A percentile compares a stretch with the other conserved stretches of the same genome.
Evolutionary conservation across 2,113 vertebrate genomes (phyloP).

Genomic region (Asarcornis scutulata): DNA sequence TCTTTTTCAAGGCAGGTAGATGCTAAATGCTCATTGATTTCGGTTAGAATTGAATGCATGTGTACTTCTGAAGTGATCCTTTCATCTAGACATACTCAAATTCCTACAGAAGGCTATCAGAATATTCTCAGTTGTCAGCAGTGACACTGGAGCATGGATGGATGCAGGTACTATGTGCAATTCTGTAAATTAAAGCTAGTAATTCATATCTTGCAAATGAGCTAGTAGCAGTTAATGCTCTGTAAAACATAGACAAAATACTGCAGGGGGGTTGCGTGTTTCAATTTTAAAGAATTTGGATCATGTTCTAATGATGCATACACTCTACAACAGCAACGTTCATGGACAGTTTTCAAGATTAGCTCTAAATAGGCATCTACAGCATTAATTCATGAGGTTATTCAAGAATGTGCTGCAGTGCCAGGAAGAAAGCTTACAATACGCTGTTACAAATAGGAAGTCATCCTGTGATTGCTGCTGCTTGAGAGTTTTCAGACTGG

Average conservation of each 20-base stretch:
- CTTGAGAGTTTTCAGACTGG: not conserved
- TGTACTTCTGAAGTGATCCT: not conserved
- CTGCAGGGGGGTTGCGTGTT: rapidly evolving
- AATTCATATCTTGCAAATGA: not conserved
- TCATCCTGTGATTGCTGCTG: not conserved
- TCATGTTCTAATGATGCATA: not conserved
- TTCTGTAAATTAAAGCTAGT: not conserved
- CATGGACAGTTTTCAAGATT: not conserved
- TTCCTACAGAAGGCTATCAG: not conserved
- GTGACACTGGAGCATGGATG: not conserved
- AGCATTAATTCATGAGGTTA: not conserved
- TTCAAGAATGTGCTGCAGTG: rapidly evolving
- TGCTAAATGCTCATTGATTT: not conserved
- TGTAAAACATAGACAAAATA: rapidly evolving
- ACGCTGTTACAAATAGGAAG: not conserved
- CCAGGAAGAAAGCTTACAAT: not conserved
- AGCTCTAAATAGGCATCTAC: not conserved
- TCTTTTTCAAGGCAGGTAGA: not conserved
- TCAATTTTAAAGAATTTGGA: not conserved
- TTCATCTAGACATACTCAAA: not conserved
- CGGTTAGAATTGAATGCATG: not conserved
- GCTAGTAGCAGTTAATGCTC: not conserved
- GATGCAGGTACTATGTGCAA: rapidly evolving
- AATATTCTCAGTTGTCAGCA: not conserved
- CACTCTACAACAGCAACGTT: not conserved